Evolutionary conservation across 2,797 vertebrate species (phyloP).

Genomic region (Gobio occitaniae): DNA sequence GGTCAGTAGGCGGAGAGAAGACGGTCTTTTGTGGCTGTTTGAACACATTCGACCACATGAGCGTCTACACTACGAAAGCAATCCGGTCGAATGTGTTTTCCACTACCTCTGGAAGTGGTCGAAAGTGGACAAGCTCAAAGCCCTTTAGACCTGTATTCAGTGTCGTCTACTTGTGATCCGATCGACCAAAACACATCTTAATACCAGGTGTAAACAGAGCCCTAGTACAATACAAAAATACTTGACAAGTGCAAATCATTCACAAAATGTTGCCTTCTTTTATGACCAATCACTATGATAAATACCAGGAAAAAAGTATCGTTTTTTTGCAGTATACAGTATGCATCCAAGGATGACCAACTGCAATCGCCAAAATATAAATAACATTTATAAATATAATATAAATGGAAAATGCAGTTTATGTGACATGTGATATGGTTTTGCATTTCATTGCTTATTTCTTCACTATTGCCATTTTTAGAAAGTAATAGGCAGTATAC

Average conservation of each 20-base stretch:
- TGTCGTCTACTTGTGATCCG: too few relatives aligned
- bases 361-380: background rate
- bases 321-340: background rate
- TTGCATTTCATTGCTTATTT: background rate
- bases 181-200: too few relatives aligned
- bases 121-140: too few relatives aligned
- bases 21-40: too few relatives aligned
- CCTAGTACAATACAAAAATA: too few relatives aligned
- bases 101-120: too few relatives aligned
- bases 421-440: background rate
- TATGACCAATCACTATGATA: background rate
- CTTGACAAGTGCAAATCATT: background rate
- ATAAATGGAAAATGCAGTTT: slow-evolving; percentile 3
- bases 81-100: too few relatives aligned
- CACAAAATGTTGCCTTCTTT: background rate
- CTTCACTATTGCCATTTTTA: background rate
- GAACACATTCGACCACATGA: too few relatives aligned
- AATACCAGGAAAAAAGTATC: background rate
- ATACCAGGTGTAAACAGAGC: too few relatives aligned
- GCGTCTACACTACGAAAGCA: too few relatives aligned
- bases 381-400: background rate
- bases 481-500: background rate
- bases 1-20: too few relatives aligned
- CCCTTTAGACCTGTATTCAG: too few relatives aligned
- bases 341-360: background rate